Conservation (phyloP, 37 sponge, comb jelly and placozoan species). For the Aphrocallistes beatrix region DNA sequence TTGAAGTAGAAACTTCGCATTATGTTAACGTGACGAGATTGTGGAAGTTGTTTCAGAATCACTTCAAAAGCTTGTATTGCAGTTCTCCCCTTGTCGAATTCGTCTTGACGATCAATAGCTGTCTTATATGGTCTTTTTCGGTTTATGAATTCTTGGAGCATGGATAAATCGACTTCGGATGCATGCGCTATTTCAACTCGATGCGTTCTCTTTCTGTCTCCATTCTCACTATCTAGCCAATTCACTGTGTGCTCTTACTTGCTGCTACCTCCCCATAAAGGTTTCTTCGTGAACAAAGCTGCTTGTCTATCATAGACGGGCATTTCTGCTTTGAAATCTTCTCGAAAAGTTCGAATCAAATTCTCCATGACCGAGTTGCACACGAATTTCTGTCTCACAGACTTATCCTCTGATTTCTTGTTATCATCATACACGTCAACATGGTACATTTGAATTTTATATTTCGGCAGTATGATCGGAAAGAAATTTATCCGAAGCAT, state of each 20-base stretch:
- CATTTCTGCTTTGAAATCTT: background rate
- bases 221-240: background rate
- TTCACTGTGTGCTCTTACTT: background rate
- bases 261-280: background rate
- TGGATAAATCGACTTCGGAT: background rate
- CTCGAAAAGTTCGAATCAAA: background rate
- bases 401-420: constrained; percentile 1
- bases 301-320: constrained; percentile 16
- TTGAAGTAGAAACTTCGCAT: constrained; percentile 27
- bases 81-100: background rate
- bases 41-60: constrained; percentile 23
- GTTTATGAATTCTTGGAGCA: background rate
- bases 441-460: background rate
- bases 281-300: background rate
- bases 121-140: background rate
- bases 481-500: background rate
- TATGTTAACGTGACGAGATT: constrained; percentile 10
- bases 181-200: background rate
- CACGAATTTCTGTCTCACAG: background rate
- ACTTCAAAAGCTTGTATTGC: constrained; percentile 42
- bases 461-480: background rate
- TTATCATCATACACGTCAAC: background rate
- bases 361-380: background rate
- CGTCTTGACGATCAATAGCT: background rate
- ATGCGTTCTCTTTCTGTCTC: background rate